Evolutionary conservation across 1,140 invertebrate species (phyloP).

Genomic region (Macrosteles quadrilineatus): DNA sequence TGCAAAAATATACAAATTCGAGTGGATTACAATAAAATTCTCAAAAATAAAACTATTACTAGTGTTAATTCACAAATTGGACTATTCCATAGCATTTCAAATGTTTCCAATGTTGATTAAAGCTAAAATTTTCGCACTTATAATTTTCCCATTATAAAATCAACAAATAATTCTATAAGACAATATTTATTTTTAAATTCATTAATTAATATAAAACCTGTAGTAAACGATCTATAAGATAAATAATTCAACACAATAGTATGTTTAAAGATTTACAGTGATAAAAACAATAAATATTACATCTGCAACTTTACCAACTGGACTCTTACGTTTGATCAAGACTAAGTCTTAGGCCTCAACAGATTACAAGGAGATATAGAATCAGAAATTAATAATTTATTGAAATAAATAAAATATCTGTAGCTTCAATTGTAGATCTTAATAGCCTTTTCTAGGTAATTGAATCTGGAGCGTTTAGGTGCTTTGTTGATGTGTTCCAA

Average conservation of each 20-base stretch:
- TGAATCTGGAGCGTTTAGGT: slow-evolving; percentile 92
- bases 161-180: neutral
- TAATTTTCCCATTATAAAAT: neutral
- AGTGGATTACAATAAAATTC: neutral
- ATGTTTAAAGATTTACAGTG: neutral
- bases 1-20: slow-evolving; percentile 2
- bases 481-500: slow-evolving; percentile 98
- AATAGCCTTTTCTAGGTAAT: slow-evolving; percentile 98
- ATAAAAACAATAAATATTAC: neutral
- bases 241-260: neutral
- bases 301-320: neutral
- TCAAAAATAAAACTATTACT: neutral
- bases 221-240: neutral
- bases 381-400: slow-evolving; percentile 14
- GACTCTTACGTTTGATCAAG: neutral
- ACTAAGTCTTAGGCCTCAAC: neutral
- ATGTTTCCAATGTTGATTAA: neutral
- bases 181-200: neutral
- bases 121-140: neutral
- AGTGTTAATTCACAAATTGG: neutral
- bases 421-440: slow-evolving; percentile 94
- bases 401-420: slow-evolving; percentile 1
- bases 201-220: neutral
- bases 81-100: neutral
- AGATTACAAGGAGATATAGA: neutral